Evolutionary conservation across 2,888 invertebrate genomes (phyloP), one percentile per base, ranked within the genome.

Genomic region (Spilosoma lubricipeda): DNA sequence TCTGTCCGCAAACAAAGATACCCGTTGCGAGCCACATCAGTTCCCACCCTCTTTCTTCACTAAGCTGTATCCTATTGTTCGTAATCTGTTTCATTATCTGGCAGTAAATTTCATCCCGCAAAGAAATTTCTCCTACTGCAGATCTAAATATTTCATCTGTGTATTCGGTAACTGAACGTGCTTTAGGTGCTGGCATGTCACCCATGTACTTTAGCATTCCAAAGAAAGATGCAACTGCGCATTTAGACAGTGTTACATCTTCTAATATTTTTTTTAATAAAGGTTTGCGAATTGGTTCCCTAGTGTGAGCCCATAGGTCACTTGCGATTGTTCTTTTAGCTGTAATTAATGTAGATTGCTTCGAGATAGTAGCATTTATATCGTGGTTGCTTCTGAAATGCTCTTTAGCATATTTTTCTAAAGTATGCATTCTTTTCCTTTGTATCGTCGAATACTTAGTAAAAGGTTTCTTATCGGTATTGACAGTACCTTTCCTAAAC

Each of bases 41-140:
- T 90, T 99, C 99, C 99, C 99, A 99, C 0, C 99, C 99, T 75
- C 98, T 96, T 90, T 99, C 98, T 91, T 99, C 99, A 89, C 99
- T 99, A 71, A 97, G 93, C 72, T 97, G 96, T 89, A 98, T 97
- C 80, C 97, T 96, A 91, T 99, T 99, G 83, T 97, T 98, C 0
- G 98, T 99, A 79, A 99, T 93, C 91, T 99, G 99, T 88, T 99
- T 98, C 97, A 99, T 98, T 77, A 99, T 96, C 93, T 99, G 99
- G 89, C 99, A 99, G 88, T 98, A 99, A 45, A 98, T 96, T 94
- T 99, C 99, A 90, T 99, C 99, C 71, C 98, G 96, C 68, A 99
- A 94, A 65, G 97, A 92, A 82, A 98, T 97, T 85, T 98, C 97
- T 85, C 97, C 96, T 30, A 99, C 91, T 0, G 98, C 97, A 2